Evolutionary conservation across 2,113 vertebrate genomes (phyloP), one percentile per base, ranked within the genome.

Genomic region (Chionomys nivalis): DNA sequence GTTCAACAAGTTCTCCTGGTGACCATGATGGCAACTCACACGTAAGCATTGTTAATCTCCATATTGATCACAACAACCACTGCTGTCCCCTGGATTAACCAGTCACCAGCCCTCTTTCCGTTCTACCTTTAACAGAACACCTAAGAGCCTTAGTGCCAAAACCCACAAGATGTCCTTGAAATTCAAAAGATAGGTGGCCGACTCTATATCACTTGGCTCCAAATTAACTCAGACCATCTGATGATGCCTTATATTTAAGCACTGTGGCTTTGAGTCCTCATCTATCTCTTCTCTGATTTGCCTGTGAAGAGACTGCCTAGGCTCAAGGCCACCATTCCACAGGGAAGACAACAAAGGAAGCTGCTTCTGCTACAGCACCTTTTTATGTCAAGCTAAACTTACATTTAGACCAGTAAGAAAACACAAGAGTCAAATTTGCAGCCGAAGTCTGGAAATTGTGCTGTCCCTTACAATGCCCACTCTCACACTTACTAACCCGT

Each of bases 341-440:
- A 36, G 49, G 47, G 65, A 52, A 4, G 39, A 47, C 42, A 42
- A 47, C 68, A 92, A 68, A 90, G 82, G 28, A 88, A 76, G 44
- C 42, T 16, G 44, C 23, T 81, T 73, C 52, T 61, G 61, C 21
- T 66, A 1, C 3, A 49, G 89, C 17, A 66, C 3, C 76, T 96
- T 93, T 58, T 66, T 23, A 73, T 17, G 9, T 23, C 52, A 70
- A 12, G 19, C 26, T 75, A 70, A 78, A 77, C 81, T 87, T 83
- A 36, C 55, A 31, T 83, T 75, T 78, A 16, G 78, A n/a, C 31
- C 70, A 92, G 55, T 65, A 86, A 26, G 39, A 90, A 92, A 95
- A 77, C 88, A 42, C 39, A 94, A 89, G n/a, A 89, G 39, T 76
- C n/a, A n/a, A 90, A 95, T 83, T 1, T 87, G 73, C 66, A 93